Conservation (phyloP, 2,113 vertebrate species). For the Xenotilapia leptura region DNA sequence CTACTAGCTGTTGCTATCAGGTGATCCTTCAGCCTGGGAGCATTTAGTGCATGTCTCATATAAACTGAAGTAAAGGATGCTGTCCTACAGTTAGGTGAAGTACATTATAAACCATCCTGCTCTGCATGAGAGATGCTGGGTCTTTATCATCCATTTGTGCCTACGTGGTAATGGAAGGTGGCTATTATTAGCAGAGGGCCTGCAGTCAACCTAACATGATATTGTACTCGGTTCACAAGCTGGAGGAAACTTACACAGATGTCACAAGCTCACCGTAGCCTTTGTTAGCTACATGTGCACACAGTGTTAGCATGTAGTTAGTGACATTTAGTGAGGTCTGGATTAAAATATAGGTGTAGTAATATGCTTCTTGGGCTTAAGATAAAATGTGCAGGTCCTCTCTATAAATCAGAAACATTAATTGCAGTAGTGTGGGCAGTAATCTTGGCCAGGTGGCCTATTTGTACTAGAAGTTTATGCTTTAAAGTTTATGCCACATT, state of each 20-base stretch:
- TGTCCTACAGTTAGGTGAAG: neutral
- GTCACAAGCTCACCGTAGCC: neutral
- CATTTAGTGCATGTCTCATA: neutral
- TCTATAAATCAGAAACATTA: neutral
- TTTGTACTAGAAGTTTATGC: neutral
- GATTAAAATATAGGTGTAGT: neutral
- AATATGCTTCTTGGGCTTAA: neutral
- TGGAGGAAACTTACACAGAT: slow-evolving; percentile 10
- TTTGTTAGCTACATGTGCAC: neutral
- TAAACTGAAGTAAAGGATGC: neutral
- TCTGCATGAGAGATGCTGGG: neutral
- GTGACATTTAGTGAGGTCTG: neutral
- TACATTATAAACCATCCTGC: neutral
- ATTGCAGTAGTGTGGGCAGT: neutral
- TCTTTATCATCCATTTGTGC: slow-evolving; percentile 23
- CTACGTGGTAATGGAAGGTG: slow-evolving; percentile 11
- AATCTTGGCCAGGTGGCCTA: neutral
- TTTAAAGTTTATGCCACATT: neutral
- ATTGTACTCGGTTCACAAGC: neutral
- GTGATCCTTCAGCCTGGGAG: neutral
- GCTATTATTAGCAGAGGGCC: slow-evolving; percentile 55
- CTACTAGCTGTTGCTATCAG: neutral
- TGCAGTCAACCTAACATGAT: slow-evolving; percentile 29
- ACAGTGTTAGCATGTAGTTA: neutral
- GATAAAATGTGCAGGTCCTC: neutral